Base-by-base conservation (phyloP, 1,140 invertebrate species). In the Carposina sasakii region DNA sequence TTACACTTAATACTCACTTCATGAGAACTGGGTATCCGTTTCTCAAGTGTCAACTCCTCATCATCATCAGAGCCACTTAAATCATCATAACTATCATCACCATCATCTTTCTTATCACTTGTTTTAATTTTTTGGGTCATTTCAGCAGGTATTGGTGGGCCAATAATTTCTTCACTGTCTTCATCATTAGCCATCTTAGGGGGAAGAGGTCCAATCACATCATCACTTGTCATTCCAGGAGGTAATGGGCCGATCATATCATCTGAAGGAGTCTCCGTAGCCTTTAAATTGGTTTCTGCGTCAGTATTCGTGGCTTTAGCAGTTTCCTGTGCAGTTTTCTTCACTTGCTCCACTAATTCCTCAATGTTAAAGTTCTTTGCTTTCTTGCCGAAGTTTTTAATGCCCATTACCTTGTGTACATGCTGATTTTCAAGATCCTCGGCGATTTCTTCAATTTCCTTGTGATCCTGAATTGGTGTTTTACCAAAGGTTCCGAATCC, bases 311-410 rank as follows among this genome's bases (percentile, higher is more conserved):
- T n/a, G n/a, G n/a, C n/a, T n/a, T 79, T 77, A 26, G 58, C 55
- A 0, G 57, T 54, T 54, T 74, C 67, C 33, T 75, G 71, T 9
- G 85, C 87, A 13, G 77, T 86, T 57, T 86, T 79, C 49, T 76
- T 87, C 1, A 87, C 86, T 54, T 85, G 74, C 15, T 81, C 76
- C 39, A 85, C 69, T 77, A 89, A 76, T 61, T 88, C 88, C 61
- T 91, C 86, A 1, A 94, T 85, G 62, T 93, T 88, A 62, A 93
- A 93, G 9, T 88, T 88, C 69, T 93, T 92, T 0, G 92, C 92
- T 64, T 93, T 93, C 54, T 93, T 92, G 1, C 92, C 92, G 71
- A 94, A 94, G 9, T 89, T 87, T 37, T 89, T 88, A 41, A 93
- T 91, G 1, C 92, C 92, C 91, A 93, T 94, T 0, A 93, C 73